These are phyloP conservation scores for Lepus townsendii DNA, from an alignment of 2,797 vertebrate species.

Conservation along the genomic window DNA sequence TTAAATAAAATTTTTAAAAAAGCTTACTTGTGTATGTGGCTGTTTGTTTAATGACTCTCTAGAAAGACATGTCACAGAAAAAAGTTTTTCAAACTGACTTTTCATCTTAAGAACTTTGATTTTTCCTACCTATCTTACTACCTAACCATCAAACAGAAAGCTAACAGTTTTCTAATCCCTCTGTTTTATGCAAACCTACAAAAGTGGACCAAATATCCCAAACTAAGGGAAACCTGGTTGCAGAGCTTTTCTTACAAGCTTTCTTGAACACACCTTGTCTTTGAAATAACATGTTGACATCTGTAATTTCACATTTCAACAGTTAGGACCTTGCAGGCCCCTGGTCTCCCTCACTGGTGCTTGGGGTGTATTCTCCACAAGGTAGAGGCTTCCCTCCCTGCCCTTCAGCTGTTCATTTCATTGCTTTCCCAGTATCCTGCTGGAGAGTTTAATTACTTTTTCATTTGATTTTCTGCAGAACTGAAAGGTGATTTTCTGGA, in stretches of 20 bases:
- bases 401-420: background rate
- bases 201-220: background rate
- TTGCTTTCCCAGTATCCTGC: background rate
- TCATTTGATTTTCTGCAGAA: constrained; percentile 53
- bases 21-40: background rate
- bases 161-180: background rate
- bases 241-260: background rate
- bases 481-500: background rate
- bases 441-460: constrained; percentile 67
- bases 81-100: background rate
- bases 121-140: background rate
- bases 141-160: background rate
- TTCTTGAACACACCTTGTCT: constrained; percentile 4
- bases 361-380: background rate
- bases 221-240: background rate
- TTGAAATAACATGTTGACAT: constrained; percentile 57
- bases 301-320: background rate
- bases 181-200: background rate
- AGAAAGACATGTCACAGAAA: background rate
- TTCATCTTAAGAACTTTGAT: background rate
- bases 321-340: background rate
- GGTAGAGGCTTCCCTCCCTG: background rate
- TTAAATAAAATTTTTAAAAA: too few relatives aligned
- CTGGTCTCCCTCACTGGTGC: background rate
- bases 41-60: background rate